These are phyloP conservation scores for Melanophora roralis DNA, from an alignment of 2,888 invertebrate genomes.

Conservation along the genomic window DNA sequence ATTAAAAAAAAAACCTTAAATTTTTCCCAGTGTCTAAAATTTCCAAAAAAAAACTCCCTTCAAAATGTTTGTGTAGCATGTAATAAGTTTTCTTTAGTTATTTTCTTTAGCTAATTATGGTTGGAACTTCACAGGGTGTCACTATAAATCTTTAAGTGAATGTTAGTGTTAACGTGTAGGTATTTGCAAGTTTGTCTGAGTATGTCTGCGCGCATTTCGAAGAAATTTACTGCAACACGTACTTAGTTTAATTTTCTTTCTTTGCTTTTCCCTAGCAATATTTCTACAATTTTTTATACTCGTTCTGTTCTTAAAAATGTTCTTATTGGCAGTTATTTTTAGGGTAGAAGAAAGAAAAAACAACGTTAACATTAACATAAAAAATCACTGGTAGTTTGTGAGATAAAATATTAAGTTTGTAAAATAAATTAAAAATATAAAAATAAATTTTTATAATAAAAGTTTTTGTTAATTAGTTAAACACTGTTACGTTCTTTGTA, in stretches of 20 bases:
- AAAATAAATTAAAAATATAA: slow-evolving; percentile 15
- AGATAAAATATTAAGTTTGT: slow-evolving; percentile 31
- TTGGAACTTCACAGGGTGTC: slow-evolving; percentile 31
- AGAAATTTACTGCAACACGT: slow-evolving; percentile 50
- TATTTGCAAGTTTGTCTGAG: slow-evolving; percentile 1
- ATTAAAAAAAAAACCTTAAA: no score
- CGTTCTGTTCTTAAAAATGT: neutral
- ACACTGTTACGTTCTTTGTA: slow-evolving; percentile 40
- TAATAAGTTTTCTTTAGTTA: neutral
- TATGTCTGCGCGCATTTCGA: neutral
- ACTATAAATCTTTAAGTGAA: slow-evolving; percentile 5
- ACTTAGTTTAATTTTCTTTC: slow-evolving; percentile 38
- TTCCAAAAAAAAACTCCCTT: neutral
- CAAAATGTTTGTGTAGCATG: neutral
- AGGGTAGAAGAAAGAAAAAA: neutral
- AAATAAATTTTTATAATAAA: neutral
- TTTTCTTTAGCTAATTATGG: slow-evolving; percentile 38
- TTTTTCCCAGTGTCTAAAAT: neutral
- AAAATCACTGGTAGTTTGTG: slow-evolving; percentile 29
- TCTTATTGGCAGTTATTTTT: slow-evolving; percentile 26
- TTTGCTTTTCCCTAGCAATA: neutral
- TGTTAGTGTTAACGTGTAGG: slow-evolving; percentile 26
- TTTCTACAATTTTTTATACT: neutral
- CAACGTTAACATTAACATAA: neutral
- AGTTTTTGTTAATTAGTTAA: slow-evolving; percentile 48